Conservation (phyloP, 2,113 vertebrate species). For the Sprattus sprattus region DNA sequence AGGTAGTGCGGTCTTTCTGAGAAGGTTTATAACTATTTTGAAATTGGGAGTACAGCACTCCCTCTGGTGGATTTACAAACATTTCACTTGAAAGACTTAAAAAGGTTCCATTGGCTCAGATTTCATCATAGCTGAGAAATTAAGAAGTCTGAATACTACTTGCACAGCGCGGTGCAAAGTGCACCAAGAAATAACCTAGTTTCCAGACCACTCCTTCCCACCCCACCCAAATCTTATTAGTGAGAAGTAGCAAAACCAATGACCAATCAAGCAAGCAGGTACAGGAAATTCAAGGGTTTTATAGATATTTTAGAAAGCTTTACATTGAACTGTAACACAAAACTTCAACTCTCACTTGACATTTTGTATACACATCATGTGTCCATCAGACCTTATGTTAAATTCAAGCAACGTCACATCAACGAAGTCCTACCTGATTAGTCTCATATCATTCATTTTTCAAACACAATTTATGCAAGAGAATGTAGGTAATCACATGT, state of each 20-base stretch:
- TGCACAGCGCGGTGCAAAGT: not conserved
- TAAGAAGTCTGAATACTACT: not conserved
- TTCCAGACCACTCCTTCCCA: not conserved
- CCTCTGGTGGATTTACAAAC: not conserved
- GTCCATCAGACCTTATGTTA: not conserved
- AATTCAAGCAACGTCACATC: not conserved
- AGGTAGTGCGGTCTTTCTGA: not conserved
- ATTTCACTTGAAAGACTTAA: not conserved
- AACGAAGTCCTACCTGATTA: not conserved
- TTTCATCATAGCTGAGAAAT: not conserved
- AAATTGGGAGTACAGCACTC: not conserved
- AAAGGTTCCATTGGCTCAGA: not conserved
- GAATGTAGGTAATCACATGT: not conserved
- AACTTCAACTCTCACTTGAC: not conserved
- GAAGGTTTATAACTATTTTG: not conserved
- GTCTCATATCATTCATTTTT: not conserved
- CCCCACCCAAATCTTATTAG: not conserved
- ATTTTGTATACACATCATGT: not conserved
- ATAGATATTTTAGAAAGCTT: constrained; percentile 6
- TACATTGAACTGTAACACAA: not conserved
- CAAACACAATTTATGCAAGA: constrained; percentile 8
- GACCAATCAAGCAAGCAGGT: not conserved
- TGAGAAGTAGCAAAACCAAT: not conserved
- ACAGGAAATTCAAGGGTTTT: constrained; percentile 8
- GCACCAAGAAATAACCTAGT: not conserved